Percentiles rank a stretch among this genome's conserved stretches.
Conservation (phyloP, 1,140 invertebrate species). For the Venturia canescens region DNA sequence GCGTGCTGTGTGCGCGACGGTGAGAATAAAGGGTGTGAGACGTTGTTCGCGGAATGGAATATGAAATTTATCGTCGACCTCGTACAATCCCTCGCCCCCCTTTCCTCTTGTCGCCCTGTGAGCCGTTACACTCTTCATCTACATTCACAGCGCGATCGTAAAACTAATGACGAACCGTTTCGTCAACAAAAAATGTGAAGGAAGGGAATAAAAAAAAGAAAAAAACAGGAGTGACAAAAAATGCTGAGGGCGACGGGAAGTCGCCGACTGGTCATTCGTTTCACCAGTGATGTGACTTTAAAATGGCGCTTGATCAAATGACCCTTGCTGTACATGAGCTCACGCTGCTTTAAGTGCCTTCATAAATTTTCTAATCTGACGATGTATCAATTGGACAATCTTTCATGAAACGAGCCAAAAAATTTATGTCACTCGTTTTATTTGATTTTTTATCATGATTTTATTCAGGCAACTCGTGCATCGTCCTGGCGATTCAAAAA, state of each 20-base stretch:
- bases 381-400: neutral
- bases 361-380: neutral
- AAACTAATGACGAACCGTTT: constrained; percentile 64
- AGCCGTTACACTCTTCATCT: constrained; percentile 65
- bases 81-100: constrained; percentile 39
- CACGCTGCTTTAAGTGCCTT: too few relatives aligned
- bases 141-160: constrained; percentile 66
- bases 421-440: too few relatives aligned
- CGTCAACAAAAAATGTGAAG: constrained; percentile 49
- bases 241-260: neutral
- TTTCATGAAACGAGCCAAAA: too few relatives aligned
- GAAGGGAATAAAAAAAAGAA: neutral
- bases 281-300: neutral
- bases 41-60: constrained; percentile 66
- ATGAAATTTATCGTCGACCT: constrained; percentile 70
- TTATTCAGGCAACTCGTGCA: too few relatives aligned
- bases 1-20: constrained; percentile 42
- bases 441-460: too few relatives aligned
- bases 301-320: neutral
- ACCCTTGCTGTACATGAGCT: neutral
- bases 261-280: constrained; percentile 9
- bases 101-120: neutral
- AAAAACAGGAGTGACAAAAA: neutral
- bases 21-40: constrained; percentile 53
- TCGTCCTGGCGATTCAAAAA: too few relatives aligned